Conservation (phyloP, 2,113 vertebrate genomes). For the Azemiops feae region DNA sequence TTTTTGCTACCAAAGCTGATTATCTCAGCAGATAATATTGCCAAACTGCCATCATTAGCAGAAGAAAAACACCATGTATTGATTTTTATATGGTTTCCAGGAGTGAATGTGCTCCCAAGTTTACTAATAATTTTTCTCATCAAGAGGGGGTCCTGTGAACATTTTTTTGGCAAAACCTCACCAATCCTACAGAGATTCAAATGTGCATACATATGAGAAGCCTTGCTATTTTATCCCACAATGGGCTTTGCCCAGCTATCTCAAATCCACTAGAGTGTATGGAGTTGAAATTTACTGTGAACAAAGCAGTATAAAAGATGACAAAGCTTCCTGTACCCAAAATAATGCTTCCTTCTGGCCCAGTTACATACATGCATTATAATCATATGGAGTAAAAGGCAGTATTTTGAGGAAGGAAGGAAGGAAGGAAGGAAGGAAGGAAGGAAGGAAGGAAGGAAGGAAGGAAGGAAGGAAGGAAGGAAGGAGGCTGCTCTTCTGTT, state of each 20-base stretch:
- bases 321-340: neutral
- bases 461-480: neutral
- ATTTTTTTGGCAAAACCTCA: neutral
- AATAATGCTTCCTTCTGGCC: neutral
- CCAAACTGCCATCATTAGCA: constrained; percentile 56
- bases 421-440: neutral
- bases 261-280: neutral
- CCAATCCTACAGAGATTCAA: neutral
- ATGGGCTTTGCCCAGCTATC: neutral
- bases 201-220: neutral
- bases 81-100: constrained; percentile 34
- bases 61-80: constrained; percentile 61
- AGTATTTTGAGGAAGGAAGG: neutral
- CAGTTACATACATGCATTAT: neutral
- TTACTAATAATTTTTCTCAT: constrained; percentile 16
- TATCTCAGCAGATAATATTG: constrained; percentile 58
- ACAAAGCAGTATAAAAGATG: neutral
- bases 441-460: neutral
- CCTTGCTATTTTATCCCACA: neutral
- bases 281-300: neutral
- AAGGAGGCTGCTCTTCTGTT: too few species aligned
- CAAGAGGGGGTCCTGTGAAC: constrained; percentile 1
- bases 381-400: neutral
- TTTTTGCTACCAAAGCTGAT: constrained; percentile 66
- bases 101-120: constrained; percentile 9